Evolutionary conservation across 2,888 invertebrate genomes (phyloP).

Genomic region (Euplagia quadripunctaria): DNA sequence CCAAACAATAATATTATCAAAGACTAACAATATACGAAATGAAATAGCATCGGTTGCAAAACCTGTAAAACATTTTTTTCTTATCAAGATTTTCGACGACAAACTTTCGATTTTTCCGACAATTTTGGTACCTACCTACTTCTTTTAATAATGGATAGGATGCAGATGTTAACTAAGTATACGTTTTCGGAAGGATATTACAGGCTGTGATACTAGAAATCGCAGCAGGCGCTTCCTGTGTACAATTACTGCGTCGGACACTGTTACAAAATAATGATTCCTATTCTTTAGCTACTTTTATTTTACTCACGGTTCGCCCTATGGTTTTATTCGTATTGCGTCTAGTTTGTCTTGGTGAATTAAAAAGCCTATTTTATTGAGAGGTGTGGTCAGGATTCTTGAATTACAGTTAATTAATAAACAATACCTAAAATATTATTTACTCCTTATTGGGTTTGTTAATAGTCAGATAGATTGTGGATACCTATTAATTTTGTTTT

Average conservation of each 20-base stretch:
- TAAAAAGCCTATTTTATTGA: too few species aligned
- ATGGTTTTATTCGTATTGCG: background rate
- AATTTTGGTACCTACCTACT: conserved; percentile 44
- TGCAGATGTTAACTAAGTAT: conserved; percentile 46
- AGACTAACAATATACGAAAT: background rate
- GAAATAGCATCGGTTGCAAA: background rate
- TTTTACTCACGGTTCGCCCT: background rate
- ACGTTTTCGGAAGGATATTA: conserved; percentile 71
- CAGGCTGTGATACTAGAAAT: conserved; percentile 68
- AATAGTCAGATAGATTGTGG: too few species aligned
- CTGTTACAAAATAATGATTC: background rate
- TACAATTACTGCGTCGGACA: conserved; percentile 19
- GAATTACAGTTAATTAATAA: too few species aligned
- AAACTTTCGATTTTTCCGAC: conserved; percentile 42
- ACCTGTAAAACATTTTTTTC: background rate
- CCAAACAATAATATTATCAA: background rate
- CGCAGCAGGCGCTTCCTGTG: conserved; percentile 65
- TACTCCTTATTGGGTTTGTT: too few species aligned
- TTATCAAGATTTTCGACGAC: conserved; percentile 43
- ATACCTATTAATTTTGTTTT: background rate
- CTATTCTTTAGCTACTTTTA: background rate
- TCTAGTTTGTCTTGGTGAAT: too few species aligned
- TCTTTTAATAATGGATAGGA: conserved; percentile 59
- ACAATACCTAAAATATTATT: too few species aligned
- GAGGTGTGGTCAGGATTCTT: too few species aligned